Conservation (phyloP, 1,140 invertebrate species). For the Anadara kagoshimensis region DNA sequence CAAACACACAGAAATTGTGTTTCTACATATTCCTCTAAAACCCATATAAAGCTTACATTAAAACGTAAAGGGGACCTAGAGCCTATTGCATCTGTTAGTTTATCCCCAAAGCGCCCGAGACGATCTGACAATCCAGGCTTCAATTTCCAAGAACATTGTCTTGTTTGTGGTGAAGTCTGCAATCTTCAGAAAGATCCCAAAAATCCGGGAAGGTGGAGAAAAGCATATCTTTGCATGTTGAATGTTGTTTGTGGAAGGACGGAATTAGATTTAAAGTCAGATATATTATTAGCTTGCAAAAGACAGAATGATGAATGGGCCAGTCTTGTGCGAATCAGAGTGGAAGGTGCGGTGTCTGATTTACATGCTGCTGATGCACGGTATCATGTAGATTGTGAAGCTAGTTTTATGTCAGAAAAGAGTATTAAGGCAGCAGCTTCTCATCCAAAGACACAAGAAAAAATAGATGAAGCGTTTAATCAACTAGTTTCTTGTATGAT, state of each 20-base stretch:
- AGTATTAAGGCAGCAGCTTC: background rate
- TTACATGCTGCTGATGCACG: slow-evolving; percentile 30
- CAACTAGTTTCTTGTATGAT: background rate
- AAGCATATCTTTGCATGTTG: slow-evolving; percentile 3
- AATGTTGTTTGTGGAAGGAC: background rate
- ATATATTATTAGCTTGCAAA: slow-evolving; percentile 5
- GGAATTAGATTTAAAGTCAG: slow-evolving; percentile 8
- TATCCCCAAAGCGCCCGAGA: background rate
- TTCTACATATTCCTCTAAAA: slow-evolving; percentile 17
- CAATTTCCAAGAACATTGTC: slow-evolving; percentile 18
- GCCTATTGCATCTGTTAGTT: too few relatives aligned
- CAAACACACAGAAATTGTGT: slow-evolving; percentile 22
- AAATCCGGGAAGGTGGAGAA: slow-evolving; percentile 6
- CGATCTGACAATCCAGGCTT: slow-evolving; percentile 9
- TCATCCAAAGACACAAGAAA: background rate
- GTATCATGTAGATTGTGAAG: slow-evolving; percentile 27
- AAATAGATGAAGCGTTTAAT: slow-evolving; percentile 4
- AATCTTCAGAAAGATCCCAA: background rate
- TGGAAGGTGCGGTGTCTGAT: slow-evolving; percentile 19
- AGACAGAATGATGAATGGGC: background rate
- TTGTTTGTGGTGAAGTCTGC: slow-evolving; percentile 30
- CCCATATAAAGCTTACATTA: background rate
- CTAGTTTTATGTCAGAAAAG: slow-evolving; percentile 1
- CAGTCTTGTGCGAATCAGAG: background rate
- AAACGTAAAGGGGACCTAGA: background rate